A percentile compares a stretch with the other conserved stretches of the same genome.
Conservation (phyloP, 2,888 invertebrate species). For the Alviniconcha strummeri region DNA sequence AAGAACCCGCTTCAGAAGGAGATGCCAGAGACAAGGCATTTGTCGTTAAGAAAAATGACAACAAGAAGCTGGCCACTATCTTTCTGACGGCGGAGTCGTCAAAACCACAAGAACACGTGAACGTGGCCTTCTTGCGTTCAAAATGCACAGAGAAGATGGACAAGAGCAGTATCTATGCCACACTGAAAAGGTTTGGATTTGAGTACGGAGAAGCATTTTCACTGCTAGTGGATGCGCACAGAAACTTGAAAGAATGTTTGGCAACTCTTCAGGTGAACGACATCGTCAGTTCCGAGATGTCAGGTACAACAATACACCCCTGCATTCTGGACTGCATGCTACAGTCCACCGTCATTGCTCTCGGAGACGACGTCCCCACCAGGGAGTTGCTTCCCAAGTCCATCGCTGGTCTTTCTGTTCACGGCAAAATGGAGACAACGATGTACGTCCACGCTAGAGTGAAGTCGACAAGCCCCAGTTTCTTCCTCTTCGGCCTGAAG, state of each 20-base stretch:
- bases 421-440: no score
- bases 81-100: conserved; percentile 24
- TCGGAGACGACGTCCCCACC: neutral
- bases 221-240: conserved; percentile 37
- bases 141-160: conserved; percentile 30
- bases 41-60: conserved; percentile 18
- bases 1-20: no score
- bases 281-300: conserved; percentile 37
- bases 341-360: conserved; percentile 40
- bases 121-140: conserved; percentile 26
- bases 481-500: neutral
- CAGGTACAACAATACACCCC: conserved; percentile 49
- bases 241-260: conserved; percentile 43
- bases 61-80: conserved; percentile 30
- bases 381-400: conserved; percentile 4
- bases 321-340: conserved; percentile 50
- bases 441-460: no score
- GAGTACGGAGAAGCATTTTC: conserved; percentile 32
- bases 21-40: no score
- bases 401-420: no score
- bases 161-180: conserved; percentile 27
- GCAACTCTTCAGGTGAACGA: conserved; percentile 42
- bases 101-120: conserved; percentile 18
- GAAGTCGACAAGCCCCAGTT: neutral
- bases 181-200: conserved; percentile 34